Evolutionary conservation across 2,113 vertebrate genomes (phyloP).

Genomic region (Scomber colias): DNA sequence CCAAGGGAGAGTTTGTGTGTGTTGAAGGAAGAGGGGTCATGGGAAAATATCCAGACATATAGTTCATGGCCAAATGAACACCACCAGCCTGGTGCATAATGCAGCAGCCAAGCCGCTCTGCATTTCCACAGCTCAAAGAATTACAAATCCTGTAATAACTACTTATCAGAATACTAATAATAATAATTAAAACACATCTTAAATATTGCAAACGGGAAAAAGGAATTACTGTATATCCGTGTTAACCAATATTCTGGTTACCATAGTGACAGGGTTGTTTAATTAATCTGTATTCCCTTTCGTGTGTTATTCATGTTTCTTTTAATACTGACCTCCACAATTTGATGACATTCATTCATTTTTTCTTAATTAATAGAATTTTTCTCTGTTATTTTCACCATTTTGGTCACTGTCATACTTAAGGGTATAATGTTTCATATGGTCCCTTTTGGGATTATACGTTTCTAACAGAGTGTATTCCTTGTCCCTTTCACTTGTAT

Average conservation of each 20-base stretch:
- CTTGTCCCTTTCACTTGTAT: background rate
- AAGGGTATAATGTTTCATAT: background rate
- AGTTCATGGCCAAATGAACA: conserved; percentile 30
- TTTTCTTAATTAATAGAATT: background rate
- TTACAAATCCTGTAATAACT: background rate
- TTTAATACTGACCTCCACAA: background rate
- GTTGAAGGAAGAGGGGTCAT: conserved; percentile 25
- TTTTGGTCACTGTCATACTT: background rate
- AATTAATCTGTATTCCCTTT: background rate
- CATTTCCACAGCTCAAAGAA: background rate
- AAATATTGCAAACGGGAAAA: background rate
- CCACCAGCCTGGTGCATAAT: conserved; percentile 13
- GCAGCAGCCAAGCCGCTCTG: conserved; percentile 3
- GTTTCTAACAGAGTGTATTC: background rate
- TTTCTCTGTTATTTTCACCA: conserved; percentile 1
- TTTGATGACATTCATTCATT: background rate
- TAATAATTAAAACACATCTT: background rate
- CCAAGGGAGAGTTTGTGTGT: conserved; percentile 1
- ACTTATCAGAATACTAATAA: conserved; percentile 4
- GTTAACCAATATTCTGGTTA: background rate
- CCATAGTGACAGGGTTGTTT: background rate
- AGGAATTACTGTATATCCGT: background rate
- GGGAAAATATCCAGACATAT: conserved; percentile 14
- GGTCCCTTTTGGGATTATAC: background rate
- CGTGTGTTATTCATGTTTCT: background rate